Base-by-base conservation (phyloP, 1,140 invertebrate genomes). In the Vollenhovia emeryi region DNA sequence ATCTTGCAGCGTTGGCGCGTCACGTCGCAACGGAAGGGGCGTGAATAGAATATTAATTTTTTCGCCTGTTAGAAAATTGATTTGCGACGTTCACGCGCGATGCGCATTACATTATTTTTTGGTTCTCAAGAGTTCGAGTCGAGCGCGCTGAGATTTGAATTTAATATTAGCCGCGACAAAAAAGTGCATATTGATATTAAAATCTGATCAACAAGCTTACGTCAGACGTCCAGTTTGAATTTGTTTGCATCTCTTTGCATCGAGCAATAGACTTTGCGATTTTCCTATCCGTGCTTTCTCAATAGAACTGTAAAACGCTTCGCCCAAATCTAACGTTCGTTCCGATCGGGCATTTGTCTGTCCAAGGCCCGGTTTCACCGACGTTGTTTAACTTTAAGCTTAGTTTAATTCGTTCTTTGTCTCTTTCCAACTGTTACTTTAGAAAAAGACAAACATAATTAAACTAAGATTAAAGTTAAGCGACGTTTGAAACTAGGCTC, bases 101-200 rank as follows among this genome's bases (percentile, higher is more conserved):
- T n/a, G n/a, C 24, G n/a, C n/a, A 52, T 52, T 57, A 45, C 11
- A 27, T 66, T n/a, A 66, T 66, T 52, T 64, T 66, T 78, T 66
- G 60, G 13, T 64, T 9, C 59, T 45, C 40, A 11, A 33, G 21
- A 55, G 52, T 18, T 64, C 75, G 43, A 45, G 27, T 30, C 27
- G 2, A 60, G n/a, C 40, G 50, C 18, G 24, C 6, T 3, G 57
- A 78, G 9, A 78, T 78, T 78, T 36, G 21, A 66, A 78, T 78
- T 78, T 78, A 66, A 66, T 78, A 66, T 78, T 55, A 66, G 43
- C 43, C 21, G 15, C 30, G n/a, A 7, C 43, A 36, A 62, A 76
- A 66, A n/a, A 78, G 6, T 24, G n/a, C 27, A 2, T 36, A 9
- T 64, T 15, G 74, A 64, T 45, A 33, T 78, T 78, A 50, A 55